Evolutionary conservation across 2,797 vertebrate species (phyloP).

Genomic region (Phoxinus dragarum): DNA sequence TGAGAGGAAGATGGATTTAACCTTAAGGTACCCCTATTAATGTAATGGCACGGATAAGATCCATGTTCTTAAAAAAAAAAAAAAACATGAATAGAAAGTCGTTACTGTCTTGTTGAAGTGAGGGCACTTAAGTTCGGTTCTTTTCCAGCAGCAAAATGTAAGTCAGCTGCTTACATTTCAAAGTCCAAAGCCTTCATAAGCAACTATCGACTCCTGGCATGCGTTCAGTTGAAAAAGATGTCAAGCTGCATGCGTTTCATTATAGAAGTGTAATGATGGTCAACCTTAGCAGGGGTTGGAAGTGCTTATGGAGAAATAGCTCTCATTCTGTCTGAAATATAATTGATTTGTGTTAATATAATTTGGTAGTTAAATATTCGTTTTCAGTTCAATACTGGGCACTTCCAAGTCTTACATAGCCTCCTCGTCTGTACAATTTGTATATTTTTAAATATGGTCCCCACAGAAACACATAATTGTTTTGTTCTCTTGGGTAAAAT

Average conservation of each 20-base stretch:
- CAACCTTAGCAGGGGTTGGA: background rate
- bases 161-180: background rate
- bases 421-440: no score
- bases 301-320: background rate
- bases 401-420: background rate
- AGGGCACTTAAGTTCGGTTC: background rate
- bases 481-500: no score
- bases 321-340: background rate
- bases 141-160: background rate
- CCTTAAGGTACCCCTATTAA: background rate
- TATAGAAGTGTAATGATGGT: background rate
- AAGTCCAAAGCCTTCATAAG: background rate
- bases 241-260: background rate
- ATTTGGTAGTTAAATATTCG: background rate
- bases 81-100: background rate
- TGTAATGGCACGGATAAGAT: background rate
- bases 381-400: background rate
- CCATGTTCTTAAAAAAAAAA: background rate
- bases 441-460: no score
- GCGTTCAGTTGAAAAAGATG: background rate
- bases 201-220: background rate
- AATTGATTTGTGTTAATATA: background rate
- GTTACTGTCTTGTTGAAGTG: background rate
- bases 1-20: slow-evolving; percentile 11
- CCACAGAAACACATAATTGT: no score